A percentile compares a stretch with the other conserved stretches of the same genome.
phyloP scores from a whole-genome alignment of 1,140 invertebrate species.

The Oreohelix idahoensis region DNA sequence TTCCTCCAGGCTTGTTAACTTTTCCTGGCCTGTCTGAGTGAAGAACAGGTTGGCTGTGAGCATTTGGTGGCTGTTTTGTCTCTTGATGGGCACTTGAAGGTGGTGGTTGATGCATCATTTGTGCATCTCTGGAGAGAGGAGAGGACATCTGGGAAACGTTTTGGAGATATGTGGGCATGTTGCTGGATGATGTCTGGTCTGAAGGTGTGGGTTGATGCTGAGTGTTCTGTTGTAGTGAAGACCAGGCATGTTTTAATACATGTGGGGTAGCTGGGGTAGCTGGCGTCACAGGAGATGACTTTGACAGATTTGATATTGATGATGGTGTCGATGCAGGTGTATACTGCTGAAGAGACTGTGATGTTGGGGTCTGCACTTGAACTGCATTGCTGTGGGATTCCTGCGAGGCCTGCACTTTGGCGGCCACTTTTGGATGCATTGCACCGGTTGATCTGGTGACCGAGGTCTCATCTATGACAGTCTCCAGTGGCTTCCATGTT shows the following conservation, averaged over 20 bases:
- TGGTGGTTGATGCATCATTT: constrained; percentile 32
- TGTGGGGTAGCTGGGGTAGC: neutral
- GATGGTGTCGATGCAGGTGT: neutral
- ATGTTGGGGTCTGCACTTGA: neutral
- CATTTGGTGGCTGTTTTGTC: constrained; percentile 55
- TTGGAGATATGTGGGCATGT: constrained; percentile 8
- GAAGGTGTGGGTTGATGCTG: constrained; percentile 29
- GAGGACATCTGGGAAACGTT: constrained; percentile 22
- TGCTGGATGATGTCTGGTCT: neutral
- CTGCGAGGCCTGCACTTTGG: constrained; percentile 28
- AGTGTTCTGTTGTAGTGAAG: constrained; percentile 20
- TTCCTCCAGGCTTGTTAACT: constrained; percentile 4
- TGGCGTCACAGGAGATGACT: constrained; percentile 2
- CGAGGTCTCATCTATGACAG: neutral
- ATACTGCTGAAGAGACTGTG: neutral
- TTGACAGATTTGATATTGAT: neutral
- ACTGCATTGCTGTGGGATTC: neutral
- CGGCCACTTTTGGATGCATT: constrained; percentile 26
- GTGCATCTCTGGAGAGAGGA: neutral
- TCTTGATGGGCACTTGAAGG: constrained; percentile 16
- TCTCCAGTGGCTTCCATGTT: neutral
- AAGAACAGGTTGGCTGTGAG: constrained; percentile 45
- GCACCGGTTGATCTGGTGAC: constrained; percentile 1
- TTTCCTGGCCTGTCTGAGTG: constrained; percentile 22
- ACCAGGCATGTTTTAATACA: constrained; percentile 2